Evolutionary conservation across 1,140 invertebrate species (phyloP), one percentile per base, ranked within the genome.

Genomic region (Glossosoma conforme): DNA sequence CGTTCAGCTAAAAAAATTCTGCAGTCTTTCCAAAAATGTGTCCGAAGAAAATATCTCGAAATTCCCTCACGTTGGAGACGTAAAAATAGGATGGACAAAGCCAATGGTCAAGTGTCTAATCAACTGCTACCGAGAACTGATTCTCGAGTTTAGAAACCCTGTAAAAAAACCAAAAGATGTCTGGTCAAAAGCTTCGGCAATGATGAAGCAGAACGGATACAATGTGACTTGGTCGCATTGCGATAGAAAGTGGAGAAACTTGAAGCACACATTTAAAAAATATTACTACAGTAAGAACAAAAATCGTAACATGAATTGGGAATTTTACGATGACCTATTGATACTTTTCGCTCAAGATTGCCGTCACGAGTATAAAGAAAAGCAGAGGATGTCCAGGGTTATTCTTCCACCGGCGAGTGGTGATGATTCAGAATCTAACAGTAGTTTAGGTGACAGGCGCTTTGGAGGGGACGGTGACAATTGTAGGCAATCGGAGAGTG

Each of bases 261-360:
- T 45, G 3, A 45, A 45, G 19, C 43, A 45, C 14, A 45, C 43
- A n/a, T 45, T 45, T 45, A 45, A 45, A 13, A 45, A 32, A 15
- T 45, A 33, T 45, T 45, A 45, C 18, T 45, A 45, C 17, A 17
- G 18, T 5, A 45, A 45, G 33, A 32, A 45, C 8, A 18, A 45
- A 32, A 33, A 45, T 17, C 30, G 33, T n/a, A 32, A 35, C 11
- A 35, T 45, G 17, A 5, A 2, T 2, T 45, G 43, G 43, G 43
- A 45, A 24, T 45, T 33, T 35, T 45, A 45, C 15, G 25, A 45
- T 13, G 43, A 45, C 21, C 32, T 45, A 2, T 30, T 45, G 15
- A 33, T 35, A 2, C 43, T 45, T 4, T 45, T 45, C 13, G 24
- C 32, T 45, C 43, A 24, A 3, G 32, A 35, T 35, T 32, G 28